Evolutionary conservation across 1,140 invertebrate genomes (phyloP), one percentile per base, ranked within the genome.

Genomic region (Pseudomyrmex gracilis): DNA sequence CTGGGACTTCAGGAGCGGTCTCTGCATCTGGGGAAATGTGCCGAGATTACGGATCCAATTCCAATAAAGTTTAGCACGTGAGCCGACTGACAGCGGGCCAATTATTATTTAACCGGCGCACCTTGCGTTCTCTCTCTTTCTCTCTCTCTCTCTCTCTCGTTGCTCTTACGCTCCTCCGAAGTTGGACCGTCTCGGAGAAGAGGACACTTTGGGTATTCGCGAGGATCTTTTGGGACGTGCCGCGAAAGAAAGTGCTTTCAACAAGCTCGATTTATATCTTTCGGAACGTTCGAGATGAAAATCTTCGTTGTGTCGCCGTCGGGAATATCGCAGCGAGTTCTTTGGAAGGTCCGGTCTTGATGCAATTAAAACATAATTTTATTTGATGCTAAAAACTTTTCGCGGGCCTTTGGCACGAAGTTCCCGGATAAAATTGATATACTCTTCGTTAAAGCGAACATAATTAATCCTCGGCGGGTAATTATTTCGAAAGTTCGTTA

Each of bases 1-100:
- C 71, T 24, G 55, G 51, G 47, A 53, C 47, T 55, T 43, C 13
- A 61, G 51, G 34, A 34, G 34, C 34, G 34, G 68, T 76, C 85
- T 82, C 86, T 90, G 90, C 90, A 92, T 93, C 90, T 91, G 87
- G 91, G 92, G 91, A 93, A 93, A 93, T 93, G 89, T 92, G 89
- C 90, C 87, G 90, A 93, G 93, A 92, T 93, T 92, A 93, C 92
- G 90, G 90, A 91, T 92, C 91, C 93, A 93, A 92, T 94, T 93
- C 93, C 92, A 92, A 93, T 93, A 93, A 93, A 93, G 91, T 93
- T 93, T 89, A 78, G 87, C 85, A 93, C 93, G 92, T 92, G 92
- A 93, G 91, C 71, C 85, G 91, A 92, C 90, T 92, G 88, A 91
- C 87, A 89, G 85, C 89, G 85, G 87, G 85, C 90, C 87, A 92